Evolutionary conservation across 2,113 vertebrate species (phyloP).

Genomic region (Polypterus senegalus): DNA sequence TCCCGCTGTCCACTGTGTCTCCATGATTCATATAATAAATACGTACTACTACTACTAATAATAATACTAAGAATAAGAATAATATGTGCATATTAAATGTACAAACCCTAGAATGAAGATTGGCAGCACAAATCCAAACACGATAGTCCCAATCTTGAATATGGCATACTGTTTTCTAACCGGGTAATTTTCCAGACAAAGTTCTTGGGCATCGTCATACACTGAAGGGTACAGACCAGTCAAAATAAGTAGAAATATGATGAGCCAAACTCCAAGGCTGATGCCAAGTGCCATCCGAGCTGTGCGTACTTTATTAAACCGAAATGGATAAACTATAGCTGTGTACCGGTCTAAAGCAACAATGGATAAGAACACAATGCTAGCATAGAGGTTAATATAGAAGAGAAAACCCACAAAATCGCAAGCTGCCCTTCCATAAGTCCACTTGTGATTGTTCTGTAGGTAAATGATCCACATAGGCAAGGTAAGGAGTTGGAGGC

Average conservation of each 20-base stretch:
- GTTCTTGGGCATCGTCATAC: slow-evolving; percentile 24
- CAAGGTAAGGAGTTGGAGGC: slow-evolving; percentile 50
- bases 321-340: slow-evolving; percentile 47
- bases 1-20: not conserved
- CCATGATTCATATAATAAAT: slow-evolving; percentile 5
- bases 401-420: slow-evolving; percentile 45
- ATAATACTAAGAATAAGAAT: no score
- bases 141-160: slow-evolving; percentile 42
- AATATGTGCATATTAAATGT: no score
- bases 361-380: slow-evolving; percentile 53
- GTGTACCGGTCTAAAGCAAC: slow-evolving; percentile 51
- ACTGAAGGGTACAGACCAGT: slow-evolving; percentile 48
- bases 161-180: slow-evolving; percentile 32
- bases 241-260: slow-evolving; percentile 39
- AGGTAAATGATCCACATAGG: slow-evolving; percentile 55
- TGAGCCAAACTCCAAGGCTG: slow-evolving; percentile 27
- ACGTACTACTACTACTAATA: slow-evolving; percentile 6
- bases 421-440: slow-evolving; percentile 30
- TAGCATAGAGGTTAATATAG: slow-evolving; percentile 51
- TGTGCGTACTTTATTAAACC: slow-evolving; percentile 40
- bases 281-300: not conserved
- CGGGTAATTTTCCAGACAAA: slow-evolving; percentile 45
- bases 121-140: slow-evolving; percentile 48
- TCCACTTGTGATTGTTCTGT: slow-evolving; percentile 33
- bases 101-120: slow-evolving; percentile 50